Conservation (phyloP, 2,797 vertebrate species). For the Trachops cirrhosus region DNA sequence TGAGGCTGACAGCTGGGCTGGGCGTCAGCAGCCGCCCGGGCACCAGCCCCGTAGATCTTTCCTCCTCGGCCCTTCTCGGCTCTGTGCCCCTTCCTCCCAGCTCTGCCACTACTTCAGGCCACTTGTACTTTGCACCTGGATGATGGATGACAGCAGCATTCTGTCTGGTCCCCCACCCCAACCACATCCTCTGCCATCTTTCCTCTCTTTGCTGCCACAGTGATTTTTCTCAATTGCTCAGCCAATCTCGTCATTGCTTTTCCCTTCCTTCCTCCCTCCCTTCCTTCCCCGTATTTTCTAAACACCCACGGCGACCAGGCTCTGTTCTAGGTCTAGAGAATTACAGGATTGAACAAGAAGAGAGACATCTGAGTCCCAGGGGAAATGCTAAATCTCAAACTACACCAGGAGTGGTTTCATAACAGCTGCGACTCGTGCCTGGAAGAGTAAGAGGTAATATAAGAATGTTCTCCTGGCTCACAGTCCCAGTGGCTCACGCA, state of each 20-base stretch:
- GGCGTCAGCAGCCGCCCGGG: background rate
- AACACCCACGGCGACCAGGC: too few species aligned
- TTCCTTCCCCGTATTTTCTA: background rate
- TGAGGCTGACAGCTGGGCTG: too few species aligned
- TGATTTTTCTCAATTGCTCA: background rate
- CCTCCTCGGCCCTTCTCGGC: background rate
- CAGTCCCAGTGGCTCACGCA: background rate
- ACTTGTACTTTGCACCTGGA: background rate
- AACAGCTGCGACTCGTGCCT: background rate
- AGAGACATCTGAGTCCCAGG: background rate
- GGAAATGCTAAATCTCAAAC: background rate
- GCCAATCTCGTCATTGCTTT: background rate
- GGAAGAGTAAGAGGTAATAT: background rate
- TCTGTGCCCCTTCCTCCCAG: background rate
- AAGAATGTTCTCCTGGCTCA: background rate
- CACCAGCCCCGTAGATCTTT: fast-evolving
- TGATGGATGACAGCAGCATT: too few species aligned
- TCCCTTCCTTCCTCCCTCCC: background rate
- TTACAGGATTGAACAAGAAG: background rate
- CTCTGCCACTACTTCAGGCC: background rate
- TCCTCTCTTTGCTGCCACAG: background rate
- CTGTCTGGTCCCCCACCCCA: background rate
- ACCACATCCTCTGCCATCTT: background rate
- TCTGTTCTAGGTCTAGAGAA: background rate
- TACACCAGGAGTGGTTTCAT: background rate